Conservation (phyloP, 2,888 invertebrate genomes). For the Entomobrya multifasciata region DNA sequence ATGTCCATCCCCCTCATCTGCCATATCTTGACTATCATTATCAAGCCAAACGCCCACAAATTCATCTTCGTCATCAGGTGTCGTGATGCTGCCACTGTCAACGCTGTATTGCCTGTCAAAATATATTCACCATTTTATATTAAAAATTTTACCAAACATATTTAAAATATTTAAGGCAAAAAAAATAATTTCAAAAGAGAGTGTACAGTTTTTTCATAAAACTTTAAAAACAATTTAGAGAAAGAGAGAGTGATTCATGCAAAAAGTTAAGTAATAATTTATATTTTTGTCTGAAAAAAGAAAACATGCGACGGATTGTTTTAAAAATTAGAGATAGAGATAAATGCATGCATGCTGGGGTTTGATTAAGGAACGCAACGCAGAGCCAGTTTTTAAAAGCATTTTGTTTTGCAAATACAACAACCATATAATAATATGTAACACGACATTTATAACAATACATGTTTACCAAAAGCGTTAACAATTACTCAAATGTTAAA, state of each 20-base stretch:
- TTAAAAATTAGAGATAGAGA: not conserved
- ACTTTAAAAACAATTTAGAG: conserved; percentile 3
- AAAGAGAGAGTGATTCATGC: conserved; percentile 23
- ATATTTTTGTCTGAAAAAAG: not conserved
- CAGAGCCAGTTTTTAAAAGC: too few species aligned
- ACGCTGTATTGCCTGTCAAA: conserved; percentile 77
- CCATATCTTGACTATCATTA: conserved; percentile 57
- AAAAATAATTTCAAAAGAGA: not conserved
- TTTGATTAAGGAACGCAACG: too few species aligned
- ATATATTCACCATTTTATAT: not conserved
- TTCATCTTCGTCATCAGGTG: conserved; percentile 79
- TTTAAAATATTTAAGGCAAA: not conserved
- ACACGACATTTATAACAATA: too few species aligned
- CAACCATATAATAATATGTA: too few species aligned
- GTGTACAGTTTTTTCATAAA: not conserved
- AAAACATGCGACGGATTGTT: too few species aligned
- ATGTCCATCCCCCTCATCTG: conserved; percentile 23
- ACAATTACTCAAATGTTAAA: too few species aligned
- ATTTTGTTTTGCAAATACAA: too few species aligned
- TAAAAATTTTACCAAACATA: not conserved
- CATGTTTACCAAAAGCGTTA: too few species aligned
- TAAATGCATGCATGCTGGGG: not conserved
- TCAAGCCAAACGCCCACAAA: conserved; percentile 79
- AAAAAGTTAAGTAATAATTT: conserved; percentile 27
- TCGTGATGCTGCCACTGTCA: conserved; percentile 76